These are phyloP conservation scores for Heterodera schachtii DNA, from an alignment of 1,140 invertebrate genomes.

Conservation along the genomic window DNA sequence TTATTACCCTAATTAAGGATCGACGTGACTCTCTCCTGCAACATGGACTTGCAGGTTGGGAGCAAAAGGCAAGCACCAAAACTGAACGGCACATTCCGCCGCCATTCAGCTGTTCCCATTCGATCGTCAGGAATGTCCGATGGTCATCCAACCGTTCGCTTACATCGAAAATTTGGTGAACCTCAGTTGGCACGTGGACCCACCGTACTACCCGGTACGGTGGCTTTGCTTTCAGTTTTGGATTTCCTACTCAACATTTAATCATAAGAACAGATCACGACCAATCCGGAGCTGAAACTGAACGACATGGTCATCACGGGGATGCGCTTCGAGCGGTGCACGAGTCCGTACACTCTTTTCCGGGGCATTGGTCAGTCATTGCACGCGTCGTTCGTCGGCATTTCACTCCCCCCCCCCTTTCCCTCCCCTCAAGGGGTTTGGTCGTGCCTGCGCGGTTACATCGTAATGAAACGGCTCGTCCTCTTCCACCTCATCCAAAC, in stretches of 20 bases:
- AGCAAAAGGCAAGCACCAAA: conserved; percentile 22
- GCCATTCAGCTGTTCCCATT: conserved; percentile 45
- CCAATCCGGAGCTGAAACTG: conserved; percentile 59
- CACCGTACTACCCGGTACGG: conserved; percentile 39
- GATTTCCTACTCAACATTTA: not conserved
- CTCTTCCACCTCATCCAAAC: conserved; percentile 65
- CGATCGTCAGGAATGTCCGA: conserved; percentile 51
- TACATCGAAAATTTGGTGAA: conserved; percentile 65
- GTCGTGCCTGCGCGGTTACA: conserved; percentile 59
- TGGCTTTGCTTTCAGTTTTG: not conserved
- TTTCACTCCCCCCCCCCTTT: too few relatives aligned
- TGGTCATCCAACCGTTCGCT: conserved; percentile 53
- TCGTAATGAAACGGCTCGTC: conserved; percentile 62
- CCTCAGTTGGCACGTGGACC: conserved; percentile 58
- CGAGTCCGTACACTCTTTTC: conserved; percentile 63
- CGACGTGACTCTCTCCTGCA: conserved; percentile 65
- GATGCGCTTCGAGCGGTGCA: conserved; percentile 55
- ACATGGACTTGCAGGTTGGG: conserved; percentile 61
- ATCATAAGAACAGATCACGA: conserved; percentile 43
- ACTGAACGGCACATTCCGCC: not conserved
- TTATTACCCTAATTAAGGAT: conserved; percentile 32
- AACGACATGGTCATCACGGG: conserved; percentile 62
- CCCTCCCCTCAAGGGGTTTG: conserved; percentile 41
- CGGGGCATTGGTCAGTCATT: conserved; percentile 50
- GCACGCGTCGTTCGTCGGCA: not conserved